Evolutionary conservation across 2,113 vertebrate species (phyloP), one percentile per base, ranked within the genome.

Genomic region (Erinaceus europaeus): DNA sequence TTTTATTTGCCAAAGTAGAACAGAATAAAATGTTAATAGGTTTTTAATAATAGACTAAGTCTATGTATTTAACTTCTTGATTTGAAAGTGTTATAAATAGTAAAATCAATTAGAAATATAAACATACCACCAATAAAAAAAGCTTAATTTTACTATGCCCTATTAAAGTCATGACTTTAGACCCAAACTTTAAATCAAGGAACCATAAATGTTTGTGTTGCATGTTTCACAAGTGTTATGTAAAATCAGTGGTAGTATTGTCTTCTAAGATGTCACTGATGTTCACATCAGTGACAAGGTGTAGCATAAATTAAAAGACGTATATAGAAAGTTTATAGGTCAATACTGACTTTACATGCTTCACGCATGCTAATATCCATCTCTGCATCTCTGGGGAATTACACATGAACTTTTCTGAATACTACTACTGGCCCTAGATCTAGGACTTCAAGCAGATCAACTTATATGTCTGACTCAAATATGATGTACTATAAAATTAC

Each of bases 161-260:
- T 64, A 40, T 25, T 53, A 53, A 79, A 74, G 42, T 34, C 34
- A 67, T 27, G 5, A 10, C 48, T 8, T 89, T 67, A 69, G 25
- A n/a, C 64, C 77, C 69, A 74, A 46, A 5, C 9, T 12, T 88
- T 69, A 48, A 69, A 40, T 81, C 9, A 76, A 81, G 46, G 40
- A 74, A 5, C 50, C 29, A 57, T 34, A 89, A 78, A 73, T 86
- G 74, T 75, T 74, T 69, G 32, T 85, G 29, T 82, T 84, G 87
- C 10, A 82, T 82, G 36, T 40, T 55, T 85, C 32, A 75, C 4
- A 40, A 89, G 53, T 77, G 21, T 71, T 77, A 59, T 46, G 1
- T 84, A 71, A 85, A 92, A 69, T 75, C 36, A 65, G 11, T 62
- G 25, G n/a, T 40, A 32, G 36, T 72, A 62, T 38, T 61, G 25